Evolutionary conservation across 2,888 invertebrate species (phyloP), one percentile per base, ranked within the genome.

Genomic region (Mimachlamys varia): DNA sequence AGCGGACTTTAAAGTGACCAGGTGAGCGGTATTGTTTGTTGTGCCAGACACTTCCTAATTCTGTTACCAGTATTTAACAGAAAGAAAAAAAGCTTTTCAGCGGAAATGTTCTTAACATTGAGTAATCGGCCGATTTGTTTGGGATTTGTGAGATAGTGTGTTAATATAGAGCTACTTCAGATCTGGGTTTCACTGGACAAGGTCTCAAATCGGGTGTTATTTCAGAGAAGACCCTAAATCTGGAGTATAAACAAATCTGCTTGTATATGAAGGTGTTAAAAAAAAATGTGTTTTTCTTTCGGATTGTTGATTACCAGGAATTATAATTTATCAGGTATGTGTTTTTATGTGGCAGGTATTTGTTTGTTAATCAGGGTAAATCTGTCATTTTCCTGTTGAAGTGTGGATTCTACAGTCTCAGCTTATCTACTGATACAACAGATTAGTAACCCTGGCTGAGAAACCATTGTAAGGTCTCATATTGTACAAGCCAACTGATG

Each of bases 11-110:
- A 76, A 76, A 27, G 10, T 76, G 76, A 33, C 76, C 76, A 76
- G 76, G 76, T 76, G 76, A 76, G 76, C 15, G 76, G 12, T 27
- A 33, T 76, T 27, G 12, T 76, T 33, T 10, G 76, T 76, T 76
- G 12, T 33, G 76, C 76, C 27, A 76, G 76, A 76, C 76, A 33
- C 33, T 76, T 76, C 76, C 76, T 76, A 76, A 76, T 76, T 33
- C 33, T 12, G 76, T 76, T 76, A 76, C 33, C 33, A 76, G 15
- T 33, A 76, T 76, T 76, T 76, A n/a, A 76, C 33, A 33, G 27
- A 76, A 27, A 12, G 44, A 10, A 33, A 33, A 76, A 76, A 76
- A 76, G 33, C 33, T 76, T 12, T 76, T 12, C 33, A 76, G 22
- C 76, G 10, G 27, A 76, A 76, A 12, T 15, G 13, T 4, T 10